phyloP scores from a whole-genome alignment of 2,888 invertebrate genomes.

The Cheilosia grossa region DNA sequence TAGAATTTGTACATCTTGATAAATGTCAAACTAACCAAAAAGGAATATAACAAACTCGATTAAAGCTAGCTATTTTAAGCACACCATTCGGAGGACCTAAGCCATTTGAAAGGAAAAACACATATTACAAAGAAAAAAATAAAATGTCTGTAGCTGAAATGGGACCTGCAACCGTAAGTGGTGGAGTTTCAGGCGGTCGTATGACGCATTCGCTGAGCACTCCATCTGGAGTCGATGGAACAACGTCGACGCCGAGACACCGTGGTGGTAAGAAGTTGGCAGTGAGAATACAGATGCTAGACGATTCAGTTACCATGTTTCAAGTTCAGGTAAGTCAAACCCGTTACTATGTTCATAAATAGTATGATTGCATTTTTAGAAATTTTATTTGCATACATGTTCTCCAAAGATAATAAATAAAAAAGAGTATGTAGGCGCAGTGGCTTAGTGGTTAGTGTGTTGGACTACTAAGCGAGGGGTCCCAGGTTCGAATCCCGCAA shows the following conservation, averaged over 20 bases:
- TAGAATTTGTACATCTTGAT: not conserved
- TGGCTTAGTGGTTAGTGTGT: no score
- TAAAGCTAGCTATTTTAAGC: constrained; percentile 11
- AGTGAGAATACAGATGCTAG: constrained; percentile 94
- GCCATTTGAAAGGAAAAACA: not conserved
- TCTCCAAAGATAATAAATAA: no score
- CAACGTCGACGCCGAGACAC: constrained; percentile 89
- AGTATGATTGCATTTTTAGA: no score
- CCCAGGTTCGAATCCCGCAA: no score
- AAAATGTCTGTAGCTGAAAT: constrained; percentile 82
- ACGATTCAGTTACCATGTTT: constrained; percentile 94
- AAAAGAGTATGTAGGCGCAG: no score
- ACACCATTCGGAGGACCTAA: not conserved
- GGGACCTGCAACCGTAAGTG: constrained; percentile 78
- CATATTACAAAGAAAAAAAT: not conserved
- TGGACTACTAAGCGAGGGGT: no score
- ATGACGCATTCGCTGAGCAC: constrained; percentile 94
- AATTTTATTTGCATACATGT: no score
- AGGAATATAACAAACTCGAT: constrained; percentile 6
- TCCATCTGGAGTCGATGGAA: constrained; percentile 91
- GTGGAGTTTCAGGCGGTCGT: constrained; percentile 83
- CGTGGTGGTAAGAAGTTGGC: constrained; percentile 96
- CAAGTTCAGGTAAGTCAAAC: constrained; percentile 91
- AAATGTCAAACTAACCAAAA: constrained; percentile 16
- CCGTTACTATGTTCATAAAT: not conserved